Conservation (phyloP, 2,797 vertebrate genomes). For the Darevskia mixta region DNA sequence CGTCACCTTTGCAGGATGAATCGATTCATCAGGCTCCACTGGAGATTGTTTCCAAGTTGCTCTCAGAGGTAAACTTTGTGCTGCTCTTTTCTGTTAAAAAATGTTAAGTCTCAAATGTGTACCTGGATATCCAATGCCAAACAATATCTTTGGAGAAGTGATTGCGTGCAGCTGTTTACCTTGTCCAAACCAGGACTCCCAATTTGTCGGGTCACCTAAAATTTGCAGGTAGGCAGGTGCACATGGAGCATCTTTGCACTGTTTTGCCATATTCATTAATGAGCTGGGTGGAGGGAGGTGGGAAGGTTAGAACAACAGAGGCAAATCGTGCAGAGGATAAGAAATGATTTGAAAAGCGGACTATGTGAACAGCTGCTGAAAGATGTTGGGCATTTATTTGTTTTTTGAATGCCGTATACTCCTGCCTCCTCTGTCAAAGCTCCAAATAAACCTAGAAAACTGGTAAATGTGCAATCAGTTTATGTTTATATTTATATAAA, state of each 20-base stretch:
- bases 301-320: background rate
- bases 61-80: constrained; percentile 89
- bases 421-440: background rate
- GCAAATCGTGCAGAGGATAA: background rate
- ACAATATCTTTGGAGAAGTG: background rate
- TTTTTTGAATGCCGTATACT: background rate
- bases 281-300: background rate
- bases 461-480: too few species aligned
- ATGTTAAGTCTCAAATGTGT: background rate
- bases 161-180: background rate
- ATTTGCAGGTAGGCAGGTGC: background rate
- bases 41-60: constrained; percentile 97
- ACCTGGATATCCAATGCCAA: background rate
- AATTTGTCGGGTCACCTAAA: background rate
- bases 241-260: background rate
- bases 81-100: accelerated
- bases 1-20: constrained; percentile 95
- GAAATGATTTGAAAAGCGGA: background rate
- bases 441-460: background rate
- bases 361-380: background rate
- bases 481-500: too few species aligned
- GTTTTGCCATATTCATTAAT: background rate
- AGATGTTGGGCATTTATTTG: background rate
- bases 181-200: background rate
- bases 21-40: constrained; percentile 98